Evolutionary conservation across 2,797 vertebrate species (phyloP).

Genomic region (Clarias laeviceps): DNA sequence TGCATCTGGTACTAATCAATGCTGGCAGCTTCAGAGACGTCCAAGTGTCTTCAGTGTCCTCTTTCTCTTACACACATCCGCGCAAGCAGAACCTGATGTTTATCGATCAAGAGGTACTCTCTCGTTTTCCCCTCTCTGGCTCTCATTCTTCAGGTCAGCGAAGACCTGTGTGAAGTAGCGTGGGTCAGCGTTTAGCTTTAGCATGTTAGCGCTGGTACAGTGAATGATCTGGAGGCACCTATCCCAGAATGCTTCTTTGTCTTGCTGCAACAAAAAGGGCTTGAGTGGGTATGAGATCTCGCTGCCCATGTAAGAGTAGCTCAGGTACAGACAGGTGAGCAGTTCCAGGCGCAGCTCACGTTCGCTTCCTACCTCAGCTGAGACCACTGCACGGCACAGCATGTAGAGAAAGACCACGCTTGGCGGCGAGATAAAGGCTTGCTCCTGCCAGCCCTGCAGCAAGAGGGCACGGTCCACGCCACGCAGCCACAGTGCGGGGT

Average conservation of each 20-base stretch:
- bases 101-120: slow-evolving; percentile 69
- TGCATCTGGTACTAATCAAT: neutral
- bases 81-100: slow-evolving; percentile 29
- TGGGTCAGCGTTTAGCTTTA: slow-evolving; percentile 94
- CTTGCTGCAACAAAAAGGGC: slow-evolving; percentile 92
- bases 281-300: slow-evolving; percentile 97
- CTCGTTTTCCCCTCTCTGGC: slow-evolving; percentile 81
- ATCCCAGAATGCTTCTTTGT: slow-evolving; percentile 96
- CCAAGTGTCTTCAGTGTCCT: neutral
- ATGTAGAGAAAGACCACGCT: slow-evolving; percentile 96
- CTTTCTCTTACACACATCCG: neutral
- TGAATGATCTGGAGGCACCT: slow-evolving; percentile 93
- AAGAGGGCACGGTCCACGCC: slow-evolving; percentile 92
- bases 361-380: slow-evolving; percentile 85
- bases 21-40: slow-evolving; percentile 2
- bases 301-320: slow-evolving; percentile 97
- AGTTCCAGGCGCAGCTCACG: slow-evolving; percentile 89
- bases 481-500: slow-evolving; percentile 92
- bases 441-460: slow-evolving; percentile 96
- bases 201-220: slow-evolving; percentile 95
- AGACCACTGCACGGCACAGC: slow-evolving; percentile 91
- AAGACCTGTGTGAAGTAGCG: slow-evolving; percentile 98
- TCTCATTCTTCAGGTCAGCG: slow-evolving; percentile 92
- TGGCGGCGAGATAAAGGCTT: slow-evolving; percentile 94
- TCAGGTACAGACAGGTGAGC: slow-evolving; percentile 93